A percentile compares a stretch with the other conserved stretches of the same genome.
Conservation (phyloP, 2,888 invertebrate species). For the Ectemnius continuus region DNA sequence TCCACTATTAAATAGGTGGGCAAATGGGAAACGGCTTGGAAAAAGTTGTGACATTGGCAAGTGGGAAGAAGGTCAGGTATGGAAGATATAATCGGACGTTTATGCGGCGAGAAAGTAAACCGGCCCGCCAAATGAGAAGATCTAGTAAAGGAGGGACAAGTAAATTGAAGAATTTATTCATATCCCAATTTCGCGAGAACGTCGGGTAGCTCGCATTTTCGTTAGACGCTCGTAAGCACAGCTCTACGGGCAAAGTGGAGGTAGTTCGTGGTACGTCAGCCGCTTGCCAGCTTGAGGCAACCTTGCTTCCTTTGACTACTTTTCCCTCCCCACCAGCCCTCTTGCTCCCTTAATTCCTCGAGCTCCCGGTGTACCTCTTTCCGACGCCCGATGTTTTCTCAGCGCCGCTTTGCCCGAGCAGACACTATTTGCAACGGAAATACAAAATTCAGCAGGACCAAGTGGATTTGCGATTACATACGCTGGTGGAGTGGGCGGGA, state of each 20-base stretch:
- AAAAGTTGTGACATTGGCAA: too few relatives aligned
- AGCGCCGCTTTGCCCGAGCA: constrained; percentile 1
- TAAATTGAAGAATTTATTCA: constrained; percentile 41
- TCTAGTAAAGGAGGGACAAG: too few relatives aligned
- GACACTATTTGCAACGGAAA: constrained; percentile 46
- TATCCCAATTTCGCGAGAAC: constrained; percentile 12
- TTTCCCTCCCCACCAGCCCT: too few relatives aligned
- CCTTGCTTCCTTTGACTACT: constrained; percentile 51
- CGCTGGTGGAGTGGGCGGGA: constrained; percentile 2
- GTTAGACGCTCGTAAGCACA: constrained; percentile 34
- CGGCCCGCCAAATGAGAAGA: background rate
- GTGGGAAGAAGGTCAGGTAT: too few relatives aligned
- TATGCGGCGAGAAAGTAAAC: constrained; percentile 5
- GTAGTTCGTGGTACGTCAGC: constrained; percentile 42
- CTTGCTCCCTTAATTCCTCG: too few relatives aligned
- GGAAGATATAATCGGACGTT: too few relatives aligned
- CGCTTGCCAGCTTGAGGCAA: constrained; percentile 36
- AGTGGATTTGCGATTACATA: constrained; percentile 48
- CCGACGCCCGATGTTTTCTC: constrained; percentile 39
- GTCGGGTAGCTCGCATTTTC: constrained; percentile 35
- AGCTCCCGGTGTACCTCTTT: constrained; percentile 10
- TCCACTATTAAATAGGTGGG: too few relatives aligned
- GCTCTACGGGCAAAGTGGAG: constrained; percentile 34
- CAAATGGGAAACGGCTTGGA: too few relatives aligned
- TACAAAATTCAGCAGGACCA: constrained; percentile 53